These are phyloP conservation scores for Myopa testacea DNA, from an alignment of 2,888 invertebrate species.

Conservation along the genomic window DNA sequence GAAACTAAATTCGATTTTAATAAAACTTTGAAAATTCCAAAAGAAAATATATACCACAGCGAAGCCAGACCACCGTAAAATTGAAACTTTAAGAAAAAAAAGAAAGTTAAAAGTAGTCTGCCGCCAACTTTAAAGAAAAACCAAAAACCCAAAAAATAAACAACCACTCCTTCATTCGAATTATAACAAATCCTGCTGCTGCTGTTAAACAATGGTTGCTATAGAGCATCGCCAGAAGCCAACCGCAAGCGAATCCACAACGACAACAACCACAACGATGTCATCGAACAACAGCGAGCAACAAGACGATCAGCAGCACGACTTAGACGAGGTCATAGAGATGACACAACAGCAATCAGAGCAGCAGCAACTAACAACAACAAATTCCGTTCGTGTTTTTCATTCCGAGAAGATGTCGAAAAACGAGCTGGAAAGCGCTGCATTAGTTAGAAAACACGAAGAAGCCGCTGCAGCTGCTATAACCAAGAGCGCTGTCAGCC, in stretches of 20 bases:
- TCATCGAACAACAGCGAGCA: conserved; percentile 38
- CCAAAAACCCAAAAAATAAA: background rate
- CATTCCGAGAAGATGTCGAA: conserved; percentile 41
- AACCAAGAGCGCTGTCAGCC: conserved; percentile 71
- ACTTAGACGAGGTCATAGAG: background rate
- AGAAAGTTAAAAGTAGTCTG: conserved; percentile 38
- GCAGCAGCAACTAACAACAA: conserved; percentile 24
- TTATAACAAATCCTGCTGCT: background rate
- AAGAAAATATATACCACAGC: conserved; percentile 50
- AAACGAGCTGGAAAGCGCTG: conserved; percentile 38
- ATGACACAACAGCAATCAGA: conserved; percentile 25
- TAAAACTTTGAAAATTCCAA: conserved; percentile 45
- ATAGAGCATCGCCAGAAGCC: conserved; percentile 58
- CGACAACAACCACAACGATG: conserved; percentile 36
- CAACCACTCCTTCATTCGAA: background rate
- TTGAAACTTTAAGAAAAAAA: background rate
- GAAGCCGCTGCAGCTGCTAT: conserved; percentile 38
- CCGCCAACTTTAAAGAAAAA: background rate
- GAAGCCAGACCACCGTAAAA: conserved; percentile 64
- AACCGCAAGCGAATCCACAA: conserved; percentile 47
- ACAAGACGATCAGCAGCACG: conserved; percentile 37
- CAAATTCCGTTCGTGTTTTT: conserved; percentile 19
- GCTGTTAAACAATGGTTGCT: conserved; percentile 58
- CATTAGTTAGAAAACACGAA: conserved; percentile 17
- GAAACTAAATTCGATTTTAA: conserved; percentile 36